Evolutionary conservation across 2,888 invertebrate species (phyloP), one percentile per base, ranked within the genome.

Genomic region (Cataglyphis rosenhaueri): DNA sequence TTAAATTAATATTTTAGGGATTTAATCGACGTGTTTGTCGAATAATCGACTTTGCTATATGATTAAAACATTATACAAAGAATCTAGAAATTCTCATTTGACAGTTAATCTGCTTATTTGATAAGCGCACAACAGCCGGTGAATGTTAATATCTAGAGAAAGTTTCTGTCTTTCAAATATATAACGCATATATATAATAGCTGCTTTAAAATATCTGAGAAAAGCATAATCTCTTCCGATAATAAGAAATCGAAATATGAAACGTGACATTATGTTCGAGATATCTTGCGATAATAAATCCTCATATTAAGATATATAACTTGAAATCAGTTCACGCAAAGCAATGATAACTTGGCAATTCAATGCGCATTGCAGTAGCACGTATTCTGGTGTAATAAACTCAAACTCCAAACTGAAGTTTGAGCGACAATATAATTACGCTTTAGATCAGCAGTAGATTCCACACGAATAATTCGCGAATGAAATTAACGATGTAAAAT

Each of bases 391-490:
- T 44, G 48, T 38, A 70, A 52, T 68, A 18, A 38, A 70, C 71
- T 38, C 71, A 70, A 76, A 76, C 71, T 76, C 52, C 9, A 38
- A 52, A 52, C 38, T 15, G 8, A 68, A 76, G 76, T 76, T 76
- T 38, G 71, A 76, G n/a, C 25, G 71, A 70, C 71, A 70, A 76
- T 76, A 38, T 76, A 70, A 76, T 76, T 76, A 75, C n/a, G 38
- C 52, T 70, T 38, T 15, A 70, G 70, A 70, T 76, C 38, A 76
- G 48, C 44, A 18, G 65, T 18, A 32, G 15, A 70, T 70, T 71
- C 55, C 52, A 15, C 25, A 35, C 71, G 71, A 76, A 55, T 70
- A 76, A 38, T 55, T 64, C 10, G 21, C 21, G 21, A 4, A n/a
- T 71, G 21, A 38, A 55, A 68, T 76, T 68, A 76, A 66, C n/a